Percentiles rank a stretch among this genome's conserved stretches.
phyloP scores from a whole-genome alignment of 92 coral and sea anemone species.

The Desmophyllum pertusum region DNA sequence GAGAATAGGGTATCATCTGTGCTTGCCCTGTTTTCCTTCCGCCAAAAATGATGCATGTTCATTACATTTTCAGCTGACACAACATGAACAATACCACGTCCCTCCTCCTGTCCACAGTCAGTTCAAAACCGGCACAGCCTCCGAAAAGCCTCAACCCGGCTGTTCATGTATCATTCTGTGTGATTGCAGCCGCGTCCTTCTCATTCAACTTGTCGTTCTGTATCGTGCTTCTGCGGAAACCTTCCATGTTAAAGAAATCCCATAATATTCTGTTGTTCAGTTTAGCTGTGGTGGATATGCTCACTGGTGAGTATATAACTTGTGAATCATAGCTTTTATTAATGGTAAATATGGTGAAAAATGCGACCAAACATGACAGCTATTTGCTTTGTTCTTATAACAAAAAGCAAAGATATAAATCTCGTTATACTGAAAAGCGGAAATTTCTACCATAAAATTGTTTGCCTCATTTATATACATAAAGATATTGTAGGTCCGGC shows the following conservation, averaged over 20 bases:
- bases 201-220: slow-evolving; percentile 51
- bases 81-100: slow-evolving; percentile 8
- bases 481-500: too few species aligned
- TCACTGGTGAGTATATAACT: slow-evolving; percentile 46
- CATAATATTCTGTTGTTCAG: slow-evolving; percentile 65
- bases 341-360: too few species aligned
- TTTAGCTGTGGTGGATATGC: slow-evolving; percentile 56
- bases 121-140: background rate
- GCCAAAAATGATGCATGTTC: background rate
- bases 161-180: slow-evolving; percentile 19
- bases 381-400: background rate
- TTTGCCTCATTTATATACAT: too few species aligned
- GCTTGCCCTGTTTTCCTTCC: too few species aligned
- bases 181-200: slow-evolving; percentile 53
- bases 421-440: too few species aligned
- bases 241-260: slow-evolving; percentile 45
- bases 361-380: too few species aligned
- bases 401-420: too few species aligned
- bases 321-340: background rate
- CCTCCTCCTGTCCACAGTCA: background rate
- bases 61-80: background rate
- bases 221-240: slow-evolving; percentile 47
- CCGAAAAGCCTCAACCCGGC: background rate
- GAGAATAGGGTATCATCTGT: background rate
- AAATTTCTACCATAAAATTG: too few species aligned